Conservation (phyloP, 2,888 invertebrate genomes). For the Tetranychus truncatus region DNA sequence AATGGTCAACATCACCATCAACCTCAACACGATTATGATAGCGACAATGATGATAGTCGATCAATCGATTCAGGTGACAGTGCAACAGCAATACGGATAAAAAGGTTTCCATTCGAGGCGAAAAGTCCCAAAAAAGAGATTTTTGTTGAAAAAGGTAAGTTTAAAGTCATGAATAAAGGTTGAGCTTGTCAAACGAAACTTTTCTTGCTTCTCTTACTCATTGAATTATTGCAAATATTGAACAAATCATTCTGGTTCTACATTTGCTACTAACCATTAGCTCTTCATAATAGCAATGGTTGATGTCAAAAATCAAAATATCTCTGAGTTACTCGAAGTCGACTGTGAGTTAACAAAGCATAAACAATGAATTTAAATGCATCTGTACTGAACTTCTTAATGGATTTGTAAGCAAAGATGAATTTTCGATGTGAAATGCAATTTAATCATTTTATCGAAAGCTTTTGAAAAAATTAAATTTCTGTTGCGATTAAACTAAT, state of each 20-base stretch:
- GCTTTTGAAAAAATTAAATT: too few relatives aligned
- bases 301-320: too few relatives aligned
- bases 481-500: too few relatives aligned
- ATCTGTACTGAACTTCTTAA: too few relatives aligned
- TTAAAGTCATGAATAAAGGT: neutral
- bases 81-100: neutral
- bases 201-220: neutral
- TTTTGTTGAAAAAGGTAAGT: neutral
- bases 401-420: too few relatives aligned
- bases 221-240: neutral
- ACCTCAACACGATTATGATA: neutral
- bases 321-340: too few relatives aligned
- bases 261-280: too few relatives aligned
- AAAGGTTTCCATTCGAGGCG: neutral
- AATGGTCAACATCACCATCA: neutral
- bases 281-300: too few relatives aligned
- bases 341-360: too few relatives aligned
- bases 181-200: neutral
- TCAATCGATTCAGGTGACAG: neutral
- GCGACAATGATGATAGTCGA: neutral
- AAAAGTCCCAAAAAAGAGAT: neutral
- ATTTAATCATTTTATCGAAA: too few relatives aligned
- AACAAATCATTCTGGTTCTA: neutral
- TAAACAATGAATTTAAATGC: too few relatives aligned
- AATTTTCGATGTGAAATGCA: too few relatives aligned